phyloP scores from a whole-genome alignment of 2,113 vertebrate species.

The Oriolus oriolus region DNA sequence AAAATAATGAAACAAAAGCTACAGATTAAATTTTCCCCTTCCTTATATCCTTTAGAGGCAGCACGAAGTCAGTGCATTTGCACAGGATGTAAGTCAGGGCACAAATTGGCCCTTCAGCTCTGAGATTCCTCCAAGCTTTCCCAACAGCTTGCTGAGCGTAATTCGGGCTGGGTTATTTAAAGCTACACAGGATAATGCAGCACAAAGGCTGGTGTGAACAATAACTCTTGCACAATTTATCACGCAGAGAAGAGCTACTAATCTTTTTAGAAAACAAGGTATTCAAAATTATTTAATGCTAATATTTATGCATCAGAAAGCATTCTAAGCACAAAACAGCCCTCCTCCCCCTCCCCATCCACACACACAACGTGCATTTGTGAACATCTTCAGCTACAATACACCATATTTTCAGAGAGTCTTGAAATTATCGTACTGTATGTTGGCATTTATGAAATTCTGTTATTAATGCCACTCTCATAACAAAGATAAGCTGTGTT shows the following conservation, averaged over 20 bases:
- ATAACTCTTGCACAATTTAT: conserved; percentile 78
- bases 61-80: background rate
- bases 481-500: conserved; percentile 35
- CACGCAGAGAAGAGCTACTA: conserved; percentile 75
- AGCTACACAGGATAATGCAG: conserved; percentile 67
- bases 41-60: background rate
- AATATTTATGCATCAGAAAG: conserved; percentile 77
- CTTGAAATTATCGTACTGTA: background rate
- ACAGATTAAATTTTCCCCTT: background rate
- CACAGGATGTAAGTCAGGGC: conserved; percentile 41
- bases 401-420: conserved; percentile 61
- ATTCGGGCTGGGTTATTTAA: conserved; percentile 75
- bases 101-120: conserved; percentile 49
- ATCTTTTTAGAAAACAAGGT: conserved; percentile 79
- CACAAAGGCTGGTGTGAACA: conserved; percentile 64
- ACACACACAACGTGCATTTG: background rate
- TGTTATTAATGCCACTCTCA: conserved; percentile 61
- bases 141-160: conserved; percentile 63
- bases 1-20: background rate
- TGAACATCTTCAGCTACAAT: conserved; percentile 49
- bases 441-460: conserved; percentile 35
- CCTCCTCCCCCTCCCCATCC: background rate
- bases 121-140: conserved; percentile 57
- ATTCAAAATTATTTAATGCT: conserved; percentile 81
- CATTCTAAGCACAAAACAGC: conserved; percentile 56